Conservation (phyloP, 2,888 invertebrate genomes). For the Tetragnatha montana region DNA sequence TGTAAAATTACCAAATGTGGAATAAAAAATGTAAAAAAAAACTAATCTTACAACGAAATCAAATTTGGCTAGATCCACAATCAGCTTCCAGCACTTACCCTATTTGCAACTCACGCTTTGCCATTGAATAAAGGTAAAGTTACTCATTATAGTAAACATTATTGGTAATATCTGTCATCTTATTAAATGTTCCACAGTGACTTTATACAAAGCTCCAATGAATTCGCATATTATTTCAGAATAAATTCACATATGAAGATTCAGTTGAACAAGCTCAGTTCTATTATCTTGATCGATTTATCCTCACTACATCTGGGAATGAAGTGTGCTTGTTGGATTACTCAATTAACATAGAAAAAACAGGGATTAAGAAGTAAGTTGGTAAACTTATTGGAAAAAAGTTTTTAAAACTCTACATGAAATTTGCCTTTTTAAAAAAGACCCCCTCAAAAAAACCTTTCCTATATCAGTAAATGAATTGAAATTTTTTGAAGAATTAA, state of each 20-base stretch:
- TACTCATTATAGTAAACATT: too few species aligned
- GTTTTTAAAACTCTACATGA: not conserved
- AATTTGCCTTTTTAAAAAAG: not conserved
- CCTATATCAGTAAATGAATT: not conserved
- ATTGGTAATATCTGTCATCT: not conserved
- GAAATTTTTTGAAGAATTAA: not conserved
- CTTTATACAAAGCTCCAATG: too few species aligned
- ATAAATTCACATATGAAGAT: constrained; percentile 37
- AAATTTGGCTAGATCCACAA: too few species aligned
- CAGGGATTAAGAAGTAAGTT: constrained; percentile 47
- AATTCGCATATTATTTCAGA: not conserved
- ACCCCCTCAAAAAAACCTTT: not conserved
- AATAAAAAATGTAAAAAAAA: too few species aligned
- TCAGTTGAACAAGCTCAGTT: constrained; percentile 50
- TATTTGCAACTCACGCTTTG: too few species aligned
- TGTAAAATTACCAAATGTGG: too few species aligned
- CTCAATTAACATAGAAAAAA: constrained; percentile 34
- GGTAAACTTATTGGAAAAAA: not conserved
- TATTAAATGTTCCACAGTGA: not conserved
- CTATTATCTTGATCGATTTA: constrained; percentile 55
- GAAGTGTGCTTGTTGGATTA: constrained; percentile 45
- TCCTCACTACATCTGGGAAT: constrained; percentile 46
- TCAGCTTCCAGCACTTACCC: too few species aligned
- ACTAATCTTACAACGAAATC: too few species aligned
- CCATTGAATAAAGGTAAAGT: too few species aligned